Evolutionary conservation across 2,113 vertebrate genomes (phyloP).

Genomic region (Nerophis ophidion): DNA sequence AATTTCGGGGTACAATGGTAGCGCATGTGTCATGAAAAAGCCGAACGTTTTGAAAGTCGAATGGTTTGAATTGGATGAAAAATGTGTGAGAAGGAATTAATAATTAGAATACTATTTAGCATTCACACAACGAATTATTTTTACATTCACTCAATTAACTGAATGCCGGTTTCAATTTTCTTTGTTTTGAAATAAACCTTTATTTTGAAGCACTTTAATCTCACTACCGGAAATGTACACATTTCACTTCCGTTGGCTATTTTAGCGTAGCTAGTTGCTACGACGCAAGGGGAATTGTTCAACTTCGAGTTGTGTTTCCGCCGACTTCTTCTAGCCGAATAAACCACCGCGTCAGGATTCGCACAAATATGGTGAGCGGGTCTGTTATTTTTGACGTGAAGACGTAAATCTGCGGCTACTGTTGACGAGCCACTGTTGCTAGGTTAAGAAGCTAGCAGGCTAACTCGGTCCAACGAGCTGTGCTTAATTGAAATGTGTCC

Average conservation of each 20-base stretch:
- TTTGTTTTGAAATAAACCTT: conserved; percentile 24
- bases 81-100: too few relatives aligned
- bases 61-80: too few relatives aligned
- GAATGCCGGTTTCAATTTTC: too few relatives aligned
- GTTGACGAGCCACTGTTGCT: conserved; percentile 22
- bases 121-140: too few relatives aligned
- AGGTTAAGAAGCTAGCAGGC: conserved; percentile 35
- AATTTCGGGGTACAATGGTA: too few relatives aligned
- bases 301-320: neutral
- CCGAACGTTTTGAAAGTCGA: too few relatives aligned
- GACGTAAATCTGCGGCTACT: neutral
- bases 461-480: conserved; percentile 4
- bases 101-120: too few relatives aligned
- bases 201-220: conserved; percentile 43
- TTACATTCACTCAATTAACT: too few relatives aligned
- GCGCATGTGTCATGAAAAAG: too few relatives aligned
- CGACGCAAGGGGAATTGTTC: neutral
- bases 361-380: conserved; percentile 51
- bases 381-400: neutral
- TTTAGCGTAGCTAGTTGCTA: conserved; percentile 9
- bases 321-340: neutral
- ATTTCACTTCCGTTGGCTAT: conserved; percentile 33
- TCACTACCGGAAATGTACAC: conserved; percentile 25
- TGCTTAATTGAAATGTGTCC: too few relatives aligned
- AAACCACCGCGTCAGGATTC: neutral